Evolutionary conservation across 2,888 invertebrate genomes (phyloP), one percentile per base, ranked within the genome.

Genomic region (Synanthedon andrenaeformis): DNA sequence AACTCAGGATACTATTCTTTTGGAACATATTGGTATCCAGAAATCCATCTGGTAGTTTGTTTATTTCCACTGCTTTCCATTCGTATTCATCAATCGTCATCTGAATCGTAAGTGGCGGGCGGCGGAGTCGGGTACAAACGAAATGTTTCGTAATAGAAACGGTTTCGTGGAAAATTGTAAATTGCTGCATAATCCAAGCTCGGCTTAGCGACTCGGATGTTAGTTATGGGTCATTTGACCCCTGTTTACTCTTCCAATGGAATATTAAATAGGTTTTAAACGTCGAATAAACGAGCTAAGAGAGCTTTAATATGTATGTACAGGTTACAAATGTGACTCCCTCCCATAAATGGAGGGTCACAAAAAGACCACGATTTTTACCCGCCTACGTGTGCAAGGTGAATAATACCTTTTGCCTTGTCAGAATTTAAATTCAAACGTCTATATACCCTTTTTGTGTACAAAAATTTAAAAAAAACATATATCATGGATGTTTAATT

Each of bases 191-290:
- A 74, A 74, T 76, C 72, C 70, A 69, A 45, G 49, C 68, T 63
- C 62, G 63, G 57, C 63, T 56, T 57, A 35, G 41, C 5, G 41
- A 41, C 19, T 41, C 60, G 70, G 72, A 72, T 74, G 64, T 70
- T 68, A 82, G 70, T 81, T 79, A 81, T 79, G 79, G 79, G 74
- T 75, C 74, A 77, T 66, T 75, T 74, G 79, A 77, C 75, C 79
- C 72, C 66, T 57, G 68, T 67, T 67, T 66, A 66, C 70, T 64
- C 64, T 69, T 67, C 65, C 69, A 60, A 67, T 71, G 67, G 81
- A 79, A 82, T 82, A 77, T 74, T 72, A 82, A 82, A 72, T 64
- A 74, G 49, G 58, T 60, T 58, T 62, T 35, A 35, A 64, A 69
- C 62, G 61, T 61, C 54, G 57, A 58, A 63, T 66, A 61, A 65